phyloP scores from a whole-genome alignment of 2,888 invertebrate species.

The Nasonia oneida region DNA sequence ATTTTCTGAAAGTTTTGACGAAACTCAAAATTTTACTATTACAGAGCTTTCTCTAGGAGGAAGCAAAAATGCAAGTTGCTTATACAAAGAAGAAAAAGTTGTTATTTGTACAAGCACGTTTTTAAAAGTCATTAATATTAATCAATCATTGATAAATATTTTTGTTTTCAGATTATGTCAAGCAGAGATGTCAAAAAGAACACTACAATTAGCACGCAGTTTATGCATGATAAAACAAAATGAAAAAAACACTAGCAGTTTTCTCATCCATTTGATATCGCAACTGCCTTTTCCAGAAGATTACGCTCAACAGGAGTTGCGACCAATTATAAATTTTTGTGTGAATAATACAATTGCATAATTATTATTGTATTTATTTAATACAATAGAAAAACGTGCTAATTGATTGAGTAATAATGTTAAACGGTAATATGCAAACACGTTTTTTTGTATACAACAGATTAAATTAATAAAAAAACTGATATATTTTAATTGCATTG shows the following conservation, averaged over 20 bases:
- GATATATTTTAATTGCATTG: too few relatives aligned
- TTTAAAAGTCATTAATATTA: too few relatives aligned
- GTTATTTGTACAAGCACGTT: too few relatives aligned
- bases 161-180: slow-evolving; percentile 80
- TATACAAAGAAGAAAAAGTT: too few relatives aligned
- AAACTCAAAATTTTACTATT: too few relatives aligned
- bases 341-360: slow-evolving; percentile 64
- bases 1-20: too few relatives aligned
- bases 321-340: slow-evolving; percentile 73
- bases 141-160: not conserved
- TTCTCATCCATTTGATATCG: slow-evolving; percentile 80
- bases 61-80: too few relatives aligned
- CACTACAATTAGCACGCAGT: slow-evolving; percentile 80
- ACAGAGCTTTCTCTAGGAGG: too few relatives aligned
- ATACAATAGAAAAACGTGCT: not conserved
- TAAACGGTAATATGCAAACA: too few relatives aligned
- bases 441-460: too few relatives aligned
- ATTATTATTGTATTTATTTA: not conserved
- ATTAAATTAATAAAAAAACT: too few relatives aligned
- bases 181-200: slow-evolving; percentile 82
- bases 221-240: slow-evolving; percentile 77
- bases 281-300: slow-evolving; percentile 83
- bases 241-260: slow-evolving; percentile 70
- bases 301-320: slow-evolving; percentile 81
- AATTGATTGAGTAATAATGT: too few relatives aligned